phyloP scores from a whole-genome alignment of 1,140 invertebrate genomes.

The Drosophila takahashii region DNA sequence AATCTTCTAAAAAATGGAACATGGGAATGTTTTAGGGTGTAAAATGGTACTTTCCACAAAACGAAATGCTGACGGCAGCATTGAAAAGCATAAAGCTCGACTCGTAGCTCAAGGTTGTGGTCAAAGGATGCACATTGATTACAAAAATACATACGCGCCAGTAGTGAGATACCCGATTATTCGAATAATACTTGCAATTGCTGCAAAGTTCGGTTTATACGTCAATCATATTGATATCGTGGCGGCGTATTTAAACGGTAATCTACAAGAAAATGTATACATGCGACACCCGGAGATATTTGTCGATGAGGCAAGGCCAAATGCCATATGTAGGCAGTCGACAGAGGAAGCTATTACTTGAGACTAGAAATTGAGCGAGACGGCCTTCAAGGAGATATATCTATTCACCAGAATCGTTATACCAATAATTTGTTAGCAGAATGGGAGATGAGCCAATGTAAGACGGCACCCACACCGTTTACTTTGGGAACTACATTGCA shows the following conservation, averaged over 20 bases:
- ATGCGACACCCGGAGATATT: neutral
- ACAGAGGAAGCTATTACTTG: neutral
- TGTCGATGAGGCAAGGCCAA: neutral
- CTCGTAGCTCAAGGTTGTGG: neutral
- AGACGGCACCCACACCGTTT: neutral
- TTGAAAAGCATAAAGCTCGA: neutral
- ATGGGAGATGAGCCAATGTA: neutral
- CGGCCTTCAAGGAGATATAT: too few relatives aligned
- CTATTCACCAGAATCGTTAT: too few relatives aligned
- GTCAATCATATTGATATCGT: neutral
- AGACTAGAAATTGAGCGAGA: too few relatives aligned
- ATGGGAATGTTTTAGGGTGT: neutral
- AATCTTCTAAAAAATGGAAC: neutral
- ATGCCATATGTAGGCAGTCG: neutral
- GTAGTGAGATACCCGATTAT: neutral
- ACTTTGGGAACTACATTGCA: neutral
- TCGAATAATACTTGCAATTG: neutral
- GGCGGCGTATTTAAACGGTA: conserved; percentile 1
- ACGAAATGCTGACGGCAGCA: neutral
- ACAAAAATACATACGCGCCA: neutral
- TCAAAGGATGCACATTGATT: neutral
- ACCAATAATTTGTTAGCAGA: too few relatives aligned
- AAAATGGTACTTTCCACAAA: neutral
- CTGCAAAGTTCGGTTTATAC: neutral
- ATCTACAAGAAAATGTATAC: neutral